Conservation (phyloP, 1,140 invertebrate species). For the Tetragonula clypearis region DNA sequence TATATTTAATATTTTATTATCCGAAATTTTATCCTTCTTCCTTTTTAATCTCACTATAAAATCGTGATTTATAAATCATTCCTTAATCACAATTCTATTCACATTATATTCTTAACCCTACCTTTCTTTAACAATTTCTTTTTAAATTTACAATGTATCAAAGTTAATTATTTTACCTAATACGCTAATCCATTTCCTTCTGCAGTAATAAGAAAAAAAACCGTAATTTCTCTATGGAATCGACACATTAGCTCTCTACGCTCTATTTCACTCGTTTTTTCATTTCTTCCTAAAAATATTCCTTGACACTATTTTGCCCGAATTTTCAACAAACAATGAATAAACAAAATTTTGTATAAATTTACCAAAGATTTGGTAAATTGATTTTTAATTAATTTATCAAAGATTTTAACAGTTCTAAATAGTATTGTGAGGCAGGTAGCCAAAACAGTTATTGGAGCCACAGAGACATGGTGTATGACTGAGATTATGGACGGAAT, state of each 20-base stretch:
- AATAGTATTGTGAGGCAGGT: constrained; percentile 74
- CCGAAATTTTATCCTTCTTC: constrained; percentile 7
- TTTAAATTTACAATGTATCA: background rate
- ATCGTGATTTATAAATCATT: constrained; percentile 26
- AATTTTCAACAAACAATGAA: background rate
- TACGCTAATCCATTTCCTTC: background rate
- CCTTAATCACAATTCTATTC: background rate
- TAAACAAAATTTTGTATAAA: background rate
- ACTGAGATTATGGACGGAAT: constrained; percentile 70
- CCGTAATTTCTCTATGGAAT: background rate
- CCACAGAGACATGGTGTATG: constrained; percentile 75
- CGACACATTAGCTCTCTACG: background rate
- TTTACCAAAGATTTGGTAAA: constrained; percentile 46
- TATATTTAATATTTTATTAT: constrained; percentile 32
- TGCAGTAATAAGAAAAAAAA: background rate
- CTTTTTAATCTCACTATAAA: background rate
- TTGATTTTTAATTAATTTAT: constrained; percentile 30
- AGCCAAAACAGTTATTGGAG: constrained; percentile 71
- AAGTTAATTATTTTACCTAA: background rate
- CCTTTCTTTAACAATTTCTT: background rate
- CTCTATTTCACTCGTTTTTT: background rate
- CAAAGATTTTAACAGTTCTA: constrained; percentile 38
- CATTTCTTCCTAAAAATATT: background rate
- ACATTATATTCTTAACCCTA: background rate
- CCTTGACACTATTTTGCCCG: background rate